Base-by-base conservation (phyloP, 2,113 vertebrate genomes). In the Dasyornis broadbenti region DNA sequence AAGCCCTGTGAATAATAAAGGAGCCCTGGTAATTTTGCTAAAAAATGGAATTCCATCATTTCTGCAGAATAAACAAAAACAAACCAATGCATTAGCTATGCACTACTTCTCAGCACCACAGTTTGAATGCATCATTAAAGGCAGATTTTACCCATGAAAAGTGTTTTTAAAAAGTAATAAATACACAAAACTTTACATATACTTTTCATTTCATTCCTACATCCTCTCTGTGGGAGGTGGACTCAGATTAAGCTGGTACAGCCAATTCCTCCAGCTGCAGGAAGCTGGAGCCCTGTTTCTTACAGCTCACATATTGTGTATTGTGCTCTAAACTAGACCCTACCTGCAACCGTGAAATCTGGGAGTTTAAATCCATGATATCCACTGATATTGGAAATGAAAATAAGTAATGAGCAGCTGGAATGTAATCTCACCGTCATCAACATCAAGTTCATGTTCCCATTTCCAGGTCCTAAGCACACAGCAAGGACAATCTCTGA, bases 11-110 rank as follows among this genome's bases (percentile, higher is more conserved):
- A 98, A 98, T 97, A 96, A 94, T 88, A 98, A 96, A 94, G 81
- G 24, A 86, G 82, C 92, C 50, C 89, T 72, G 87, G 97, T 97
- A 95, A 98, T 97, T 98, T 92, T 82, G 90, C 95, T 95, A 96
- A 98, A 98, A 97, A 96, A 97, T 98, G 97, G 86, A 96, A 98
- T 97, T 70, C 95, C 89, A 31, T 89, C 85, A 93, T 98, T 98
- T 98, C 96, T 98, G 98, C 98, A 97, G 98, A 98, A 98, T 97
- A 98, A 98, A 98, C 98, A 98, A 97, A 97, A 98, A 90, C 95
- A 98, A 97, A 95, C 82, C 96, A 98, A 97, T 98, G 98, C 97
- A 98, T 98, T 98, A 97, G 96, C 95, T 97, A 96, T 97, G 97
- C 96, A 97, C 30, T 97, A 72, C 77, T 95, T 96, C 96, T 91